A percentile compares a stretch with the other conserved stretches of the same genome.
These are phyloP conservation scores for Heterocephalus glaber DNA, from an alignment of 2,113 vertebrate genomes.

Conservation along the genomic window DNA sequence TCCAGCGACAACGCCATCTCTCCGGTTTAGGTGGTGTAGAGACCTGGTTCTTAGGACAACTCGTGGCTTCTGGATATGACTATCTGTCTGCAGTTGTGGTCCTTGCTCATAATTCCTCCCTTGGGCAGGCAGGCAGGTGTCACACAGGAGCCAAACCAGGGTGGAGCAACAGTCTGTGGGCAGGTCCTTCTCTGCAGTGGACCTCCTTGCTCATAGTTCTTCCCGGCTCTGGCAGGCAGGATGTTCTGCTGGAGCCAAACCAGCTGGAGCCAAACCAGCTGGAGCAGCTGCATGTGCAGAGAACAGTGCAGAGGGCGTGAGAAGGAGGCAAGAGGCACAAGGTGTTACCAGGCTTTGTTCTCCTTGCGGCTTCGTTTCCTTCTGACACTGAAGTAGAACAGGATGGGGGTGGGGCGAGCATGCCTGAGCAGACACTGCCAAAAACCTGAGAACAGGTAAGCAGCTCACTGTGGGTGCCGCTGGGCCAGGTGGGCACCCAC, in stretches of 20 bases:
- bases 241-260: background rate
- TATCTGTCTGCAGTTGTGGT: background rate
- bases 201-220: background rate
- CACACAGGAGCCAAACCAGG: background rate
- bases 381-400: constrained; percentile 56
- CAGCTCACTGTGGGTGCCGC: background rate
- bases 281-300: background rate
- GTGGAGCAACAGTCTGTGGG: background rate
- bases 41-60: background rate
- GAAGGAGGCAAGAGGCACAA: constrained; percentile 13
- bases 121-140: rapidly evolving
- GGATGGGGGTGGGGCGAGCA: constrained; percentile 60
- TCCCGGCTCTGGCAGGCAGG: rapidly evolving
- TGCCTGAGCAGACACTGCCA: background rate
- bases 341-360: constrained; percentile 74
- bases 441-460: background rate
- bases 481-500: background rate
- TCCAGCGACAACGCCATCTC: constrained; percentile 87
- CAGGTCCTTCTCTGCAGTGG: background rate
- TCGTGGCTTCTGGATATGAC: background rate
- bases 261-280: background rate
- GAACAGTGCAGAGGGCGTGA: background rate
- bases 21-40: background rate
- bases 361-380: constrained; percentile 80
- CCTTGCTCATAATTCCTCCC: constrained; percentile 12